phyloP scores from a whole-genome alignment of 2,888 invertebrate species.

The Emmelina monodactyla region DNA sequence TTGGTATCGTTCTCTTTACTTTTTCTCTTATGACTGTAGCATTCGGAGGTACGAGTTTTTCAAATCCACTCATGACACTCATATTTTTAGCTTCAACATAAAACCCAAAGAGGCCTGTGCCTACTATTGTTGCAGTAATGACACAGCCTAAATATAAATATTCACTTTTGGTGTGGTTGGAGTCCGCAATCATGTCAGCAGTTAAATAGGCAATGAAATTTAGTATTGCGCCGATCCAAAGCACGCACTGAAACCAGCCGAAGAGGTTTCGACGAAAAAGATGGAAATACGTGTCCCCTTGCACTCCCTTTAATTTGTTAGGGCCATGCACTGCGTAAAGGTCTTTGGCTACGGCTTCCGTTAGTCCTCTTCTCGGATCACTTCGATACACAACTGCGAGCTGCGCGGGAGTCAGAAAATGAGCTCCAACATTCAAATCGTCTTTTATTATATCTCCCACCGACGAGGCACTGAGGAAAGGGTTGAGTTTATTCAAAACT shows the following conservation, averaged over 20 bases:
- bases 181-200: neutral
- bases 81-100: slow-evolving; percentile 72
- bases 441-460: no score
- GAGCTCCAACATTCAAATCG: slow-evolving; percentile 47
- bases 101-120: slow-evolving; percentile 65
- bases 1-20: slow-evolving; percentile 61
- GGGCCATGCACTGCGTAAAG: slow-evolving; percentile 64
- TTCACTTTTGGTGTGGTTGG: slow-evolving; percentile 33
- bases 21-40: slow-evolving; percentile 77
- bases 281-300: slow-evolving; percentile 68
- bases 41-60: slow-evolving; percentile 77
- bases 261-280: slow-evolving; percentile 72
- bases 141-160: slow-evolving; percentile 50
- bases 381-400: slow-evolving; percentile 51
- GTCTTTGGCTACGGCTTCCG: slow-evolving; percentile 56
- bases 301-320: slow-evolving; percentile 68
- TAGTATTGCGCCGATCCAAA: slow-evolving; percentile 72
- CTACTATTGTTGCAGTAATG: slow-evolving; percentile 39
- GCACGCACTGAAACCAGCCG: slow-evolving; percentile 74
- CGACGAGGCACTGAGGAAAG: no score
- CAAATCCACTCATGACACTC: slow-evolving; percentile 85
- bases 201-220: slow-evolving; percentile 66
- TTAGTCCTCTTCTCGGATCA: slow-evolving; percentile 57
- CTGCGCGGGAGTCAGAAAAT: slow-evolving; percentile 46
- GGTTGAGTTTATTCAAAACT: no score